Conservation (phyloP, 1,140 invertebrate species). For the Dinoponera quadriceps region DNA sequence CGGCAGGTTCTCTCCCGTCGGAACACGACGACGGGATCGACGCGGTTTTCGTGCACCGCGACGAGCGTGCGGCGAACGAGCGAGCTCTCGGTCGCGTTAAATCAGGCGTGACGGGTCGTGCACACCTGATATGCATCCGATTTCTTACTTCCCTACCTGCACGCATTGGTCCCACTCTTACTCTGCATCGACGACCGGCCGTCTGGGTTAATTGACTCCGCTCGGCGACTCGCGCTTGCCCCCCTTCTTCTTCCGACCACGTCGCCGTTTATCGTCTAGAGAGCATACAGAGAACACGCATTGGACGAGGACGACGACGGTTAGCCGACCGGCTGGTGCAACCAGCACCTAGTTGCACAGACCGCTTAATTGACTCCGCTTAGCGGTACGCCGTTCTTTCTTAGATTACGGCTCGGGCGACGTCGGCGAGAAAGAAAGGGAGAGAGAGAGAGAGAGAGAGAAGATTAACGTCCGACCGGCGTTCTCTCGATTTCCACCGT, state of each 20-base stretch:
- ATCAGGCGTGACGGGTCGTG: constrained; percentile 33
- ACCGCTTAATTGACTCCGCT: constrained; percentile 1
- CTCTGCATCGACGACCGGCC: background rate
- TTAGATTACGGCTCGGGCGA: background rate
- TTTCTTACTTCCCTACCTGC: constrained; percentile 16
- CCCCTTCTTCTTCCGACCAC: background rate
- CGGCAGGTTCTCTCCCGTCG: constrained; percentile 30
- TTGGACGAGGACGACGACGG: background rate
- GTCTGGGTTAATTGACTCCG: constrained; percentile 32
- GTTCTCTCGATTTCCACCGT: too few species aligned
- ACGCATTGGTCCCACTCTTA: background rate
- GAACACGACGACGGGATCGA: background rate
- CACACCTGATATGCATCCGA: constrained; percentile 44
- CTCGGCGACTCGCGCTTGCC: background rate
- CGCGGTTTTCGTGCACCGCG: constrained; percentile 29
- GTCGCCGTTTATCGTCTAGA: too few species aligned
- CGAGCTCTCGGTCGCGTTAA: constrained; percentile 26
- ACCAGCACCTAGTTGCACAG: background rate
- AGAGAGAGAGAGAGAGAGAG: too few species aligned
- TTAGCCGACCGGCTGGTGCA: constrained; percentile 1
- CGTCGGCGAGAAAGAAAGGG: too few species aligned
- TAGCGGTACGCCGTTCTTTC: background rate
- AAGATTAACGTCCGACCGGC: too few species aligned
- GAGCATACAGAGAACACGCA: background rate
- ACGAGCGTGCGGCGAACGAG: constrained; percentile 1